Evolutionary conservation across 2,113 vertebrate genomes (phyloP).

Genomic region (Pomatorhinus ruficollis): DNA sequence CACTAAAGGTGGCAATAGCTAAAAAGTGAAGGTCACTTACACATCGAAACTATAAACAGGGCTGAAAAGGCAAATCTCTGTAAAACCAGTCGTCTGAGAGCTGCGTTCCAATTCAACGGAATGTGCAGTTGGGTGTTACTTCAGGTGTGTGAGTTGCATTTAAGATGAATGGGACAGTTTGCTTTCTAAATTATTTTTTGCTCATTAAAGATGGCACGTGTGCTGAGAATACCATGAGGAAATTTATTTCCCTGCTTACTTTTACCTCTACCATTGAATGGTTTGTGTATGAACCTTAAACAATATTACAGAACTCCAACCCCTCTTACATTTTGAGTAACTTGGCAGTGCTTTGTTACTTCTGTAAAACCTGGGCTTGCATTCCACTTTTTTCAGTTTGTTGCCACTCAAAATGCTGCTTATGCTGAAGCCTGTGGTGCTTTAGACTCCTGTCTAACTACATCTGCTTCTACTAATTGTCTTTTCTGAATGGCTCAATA

Average conservation of each 20-base stretch:
- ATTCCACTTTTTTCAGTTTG: not conserved
- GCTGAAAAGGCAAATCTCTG: not conserved
- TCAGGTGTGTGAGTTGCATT: not conserved
- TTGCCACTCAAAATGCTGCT: not conserved
- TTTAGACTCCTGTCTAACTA: not conserved
- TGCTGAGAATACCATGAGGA: not conserved
- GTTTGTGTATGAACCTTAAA: not conserved
- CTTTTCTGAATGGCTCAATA: not conserved
- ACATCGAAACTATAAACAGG: not conserved
- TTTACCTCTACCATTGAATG: not conserved
- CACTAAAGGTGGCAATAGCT: not conserved
- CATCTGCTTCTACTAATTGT: not conserved
- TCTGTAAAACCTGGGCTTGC: not conserved
- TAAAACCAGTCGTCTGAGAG: not conserved
- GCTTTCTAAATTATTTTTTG: not conserved
- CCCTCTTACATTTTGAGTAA: not conserved
- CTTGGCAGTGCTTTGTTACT: not conserved
- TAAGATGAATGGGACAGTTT: not conserved
- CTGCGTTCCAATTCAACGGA: fast-evolving
- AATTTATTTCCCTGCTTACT: not conserved
- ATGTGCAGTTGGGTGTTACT: not conserved
- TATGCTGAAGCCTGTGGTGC: not conserved
- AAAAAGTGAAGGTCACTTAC: not conserved
- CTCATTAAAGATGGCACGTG: not conserved
- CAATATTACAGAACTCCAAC: not conserved